Conservation (phyloP, 2,797 vertebrate genomes). For the Pipistrellus nathusii region DNA sequence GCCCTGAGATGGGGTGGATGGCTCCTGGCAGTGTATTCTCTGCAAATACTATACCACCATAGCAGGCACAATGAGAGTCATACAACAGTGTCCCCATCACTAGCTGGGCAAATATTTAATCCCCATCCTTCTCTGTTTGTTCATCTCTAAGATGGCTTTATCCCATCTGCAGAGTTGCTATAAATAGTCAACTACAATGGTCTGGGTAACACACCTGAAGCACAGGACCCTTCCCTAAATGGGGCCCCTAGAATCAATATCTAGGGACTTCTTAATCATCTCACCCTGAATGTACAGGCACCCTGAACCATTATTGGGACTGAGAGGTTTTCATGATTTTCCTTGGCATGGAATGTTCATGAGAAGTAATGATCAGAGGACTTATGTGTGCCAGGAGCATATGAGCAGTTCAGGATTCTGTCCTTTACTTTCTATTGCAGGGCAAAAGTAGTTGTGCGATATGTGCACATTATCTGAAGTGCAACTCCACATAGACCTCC, state of each 20-base stretch:
- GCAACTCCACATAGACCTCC: rapidly evolving
- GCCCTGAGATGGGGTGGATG: rapidly evolving
- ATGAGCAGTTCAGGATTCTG: rapidly evolving
- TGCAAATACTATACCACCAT: rapidly evolving
- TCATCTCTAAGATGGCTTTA: rapidly evolving
- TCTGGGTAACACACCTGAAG: rapidly evolving
- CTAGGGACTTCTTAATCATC: neutral
- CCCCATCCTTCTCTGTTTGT: rapidly evolving
- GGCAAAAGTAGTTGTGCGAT: rapidly evolving
- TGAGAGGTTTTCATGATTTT: neutral
- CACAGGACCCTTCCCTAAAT: neutral
- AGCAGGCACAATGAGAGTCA: neutral
- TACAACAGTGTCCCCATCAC: rapidly evolving
- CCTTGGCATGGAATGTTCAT: rapidly evolving
- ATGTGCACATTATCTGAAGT: rapidly evolving
- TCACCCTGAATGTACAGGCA: rapidly evolving
- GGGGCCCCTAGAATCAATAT: rapidly evolving
- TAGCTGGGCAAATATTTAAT: too few species aligned
- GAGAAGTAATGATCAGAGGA: neutral
- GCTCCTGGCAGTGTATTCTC: neutral
- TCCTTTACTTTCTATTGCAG: too few species aligned
- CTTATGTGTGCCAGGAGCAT: rapidly evolving
- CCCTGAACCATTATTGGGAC: rapidly evolving
- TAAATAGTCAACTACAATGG: neutral
- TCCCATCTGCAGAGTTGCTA: rapidly evolving